Percentiles rank a stretch among this genome's conserved stretches.
phyloP scores from a whole-genome alignment of 2,888 invertebrate genomes.

The Syrista parreyssii region DNA sequence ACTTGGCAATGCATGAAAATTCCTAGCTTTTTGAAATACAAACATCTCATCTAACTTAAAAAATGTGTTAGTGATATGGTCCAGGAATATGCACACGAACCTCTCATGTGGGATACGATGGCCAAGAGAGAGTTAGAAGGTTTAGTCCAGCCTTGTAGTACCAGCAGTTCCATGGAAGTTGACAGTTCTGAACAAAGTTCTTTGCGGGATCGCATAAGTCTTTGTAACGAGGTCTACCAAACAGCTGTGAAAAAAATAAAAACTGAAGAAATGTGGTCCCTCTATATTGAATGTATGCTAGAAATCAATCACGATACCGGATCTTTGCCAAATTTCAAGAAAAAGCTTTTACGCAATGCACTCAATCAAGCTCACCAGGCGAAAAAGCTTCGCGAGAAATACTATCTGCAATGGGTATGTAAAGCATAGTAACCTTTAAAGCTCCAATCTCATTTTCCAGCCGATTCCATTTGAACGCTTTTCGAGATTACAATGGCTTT shows the following conservation, averaged over 20 bases:
- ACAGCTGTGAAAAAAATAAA: slow-evolving; percentile 67
- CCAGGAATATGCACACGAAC: slow-evolving; percentile 68
- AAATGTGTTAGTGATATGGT: slow-evolving; percentile 64
- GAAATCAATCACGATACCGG: slow-evolving; percentile 68
- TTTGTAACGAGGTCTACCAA: slow-evolving; percentile 68
- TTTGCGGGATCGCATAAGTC: slow-evolving; percentile 64
- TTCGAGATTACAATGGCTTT: neutral
- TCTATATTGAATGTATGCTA: slow-evolving; percentile 71
- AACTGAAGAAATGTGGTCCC: slow-evolving; percentile 69
- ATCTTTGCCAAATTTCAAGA: slow-evolving; percentile 66
- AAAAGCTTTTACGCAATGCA: slow-evolving; percentile 67
- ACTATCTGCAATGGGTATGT: slow-evolving; percentile 67
- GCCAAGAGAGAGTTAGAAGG: slow-evolving; percentile 73
- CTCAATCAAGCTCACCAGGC: slow-evolving; percentile 68
- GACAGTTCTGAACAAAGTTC: slow-evolving; percentile 50
- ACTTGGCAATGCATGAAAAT: neutral
- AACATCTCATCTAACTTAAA: too few species aligned
- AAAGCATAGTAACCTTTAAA: neutral
- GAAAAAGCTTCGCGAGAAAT: slow-evolving; percentile 66
- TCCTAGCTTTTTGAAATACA: too few species aligned
- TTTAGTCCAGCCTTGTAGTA: slow-evolving; percentile 46
- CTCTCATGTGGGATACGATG: slow-evolving; percentile 72
- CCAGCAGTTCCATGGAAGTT: slow-evolving; percentile 39
- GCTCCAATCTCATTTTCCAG: too few species aligned
- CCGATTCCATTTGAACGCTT: too few species aligned